Conservation (phyloP, 1,140 invertebrate species). For the Drosophila seguyi region DNA sequence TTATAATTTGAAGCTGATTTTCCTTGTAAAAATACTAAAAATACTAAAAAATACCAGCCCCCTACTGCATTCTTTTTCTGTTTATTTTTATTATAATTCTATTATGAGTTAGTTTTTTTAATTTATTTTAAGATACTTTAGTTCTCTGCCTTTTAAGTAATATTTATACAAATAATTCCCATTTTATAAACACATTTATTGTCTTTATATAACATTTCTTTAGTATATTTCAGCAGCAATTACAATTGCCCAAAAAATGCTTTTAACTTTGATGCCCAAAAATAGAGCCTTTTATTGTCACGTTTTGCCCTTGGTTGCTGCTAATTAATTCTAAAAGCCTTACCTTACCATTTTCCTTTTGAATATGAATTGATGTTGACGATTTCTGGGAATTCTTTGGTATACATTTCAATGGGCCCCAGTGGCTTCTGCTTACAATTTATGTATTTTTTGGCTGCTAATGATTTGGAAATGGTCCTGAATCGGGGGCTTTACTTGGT, state of each 20-base stretch:
- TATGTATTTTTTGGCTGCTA: slow-evolving; percentile 6
- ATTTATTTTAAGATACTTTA: too few relatives aligned
- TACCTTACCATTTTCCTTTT: slow-evolving; percentile 2
- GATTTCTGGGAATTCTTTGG: slow-evolving; percentile 10
- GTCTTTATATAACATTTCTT: background rate
- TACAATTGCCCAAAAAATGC: background rate
- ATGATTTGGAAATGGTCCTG: slow-evolving; percentile 21
- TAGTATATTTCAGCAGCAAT: background rate
- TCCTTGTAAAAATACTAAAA: too few relatives aligned
- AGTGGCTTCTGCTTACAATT: background rate
- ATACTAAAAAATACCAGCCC: too few relatives aligned
- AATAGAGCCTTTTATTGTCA: background rate
- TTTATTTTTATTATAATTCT: background rate
- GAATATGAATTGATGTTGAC: slow-evolving; percentile 3
- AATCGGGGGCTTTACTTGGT: background rate
- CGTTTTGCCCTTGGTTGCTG: background rate
- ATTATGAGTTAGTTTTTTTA: too few relatives aligned
- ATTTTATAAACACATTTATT: background rate
- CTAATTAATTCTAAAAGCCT: slow-evolving; percentile 10
- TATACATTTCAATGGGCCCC: slow-evolving; percentile 6
- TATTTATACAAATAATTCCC: too few relatives aligned
- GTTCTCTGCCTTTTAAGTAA: too few relatives aligned
- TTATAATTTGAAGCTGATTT: background rate
- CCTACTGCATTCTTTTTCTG: too few relatives aligned
- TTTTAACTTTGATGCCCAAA: background rate